Evolutionary conservation across 1,140 invertebrate genomes (phyloP), one percentile per base, ranked within the genome.

Genomic region (Heliconius congener): DNA sequence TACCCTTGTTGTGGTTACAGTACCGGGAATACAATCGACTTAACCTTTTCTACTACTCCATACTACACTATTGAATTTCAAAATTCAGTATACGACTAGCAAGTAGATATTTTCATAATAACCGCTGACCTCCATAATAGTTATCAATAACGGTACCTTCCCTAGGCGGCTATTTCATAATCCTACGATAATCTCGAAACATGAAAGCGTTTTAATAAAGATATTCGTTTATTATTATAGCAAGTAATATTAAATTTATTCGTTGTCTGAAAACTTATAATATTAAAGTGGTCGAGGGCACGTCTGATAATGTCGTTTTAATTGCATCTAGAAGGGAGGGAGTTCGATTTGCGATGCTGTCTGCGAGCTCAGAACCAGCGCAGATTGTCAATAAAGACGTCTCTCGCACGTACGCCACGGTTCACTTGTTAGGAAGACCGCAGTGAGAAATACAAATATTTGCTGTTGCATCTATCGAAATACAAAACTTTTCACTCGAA

Each of bases 361-460:
- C 30, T 72, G 84, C 86, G 86, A 76, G 72, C 78, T 60, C 71
- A 74, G 81, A 81, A 88, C 87, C 81, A 74, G 86, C 74, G 79
- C 82, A 84, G 85, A 85, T 88, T 90, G 83, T 73, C 82, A 91
- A 87, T 84, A 83, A 87, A 89, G 85, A 85, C 76, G 85, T 81
- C 74, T 73, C 83, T 79, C 71, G 78, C 88, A 90, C 89, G 88
- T 90, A 86, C 85, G 60, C 81, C 79, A 84, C 86, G 88, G 84
- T 89, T 89, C 87, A 90, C 83, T 93, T 89, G 84, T 86, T 88
- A 87, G 78, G 82, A 85, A 87, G 81, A 86, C 86, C 87, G 85
- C 86, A 91, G 88, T 77, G 87, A 86, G 86, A 87, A 92, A 88
- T 84, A 84, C 84, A 90, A 91, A 93, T 88, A 87, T 90, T 91